phyloP scores from a whole-genome alignment of 2,113 vertebrate species.

The Camelus bactrianus region DNA sequence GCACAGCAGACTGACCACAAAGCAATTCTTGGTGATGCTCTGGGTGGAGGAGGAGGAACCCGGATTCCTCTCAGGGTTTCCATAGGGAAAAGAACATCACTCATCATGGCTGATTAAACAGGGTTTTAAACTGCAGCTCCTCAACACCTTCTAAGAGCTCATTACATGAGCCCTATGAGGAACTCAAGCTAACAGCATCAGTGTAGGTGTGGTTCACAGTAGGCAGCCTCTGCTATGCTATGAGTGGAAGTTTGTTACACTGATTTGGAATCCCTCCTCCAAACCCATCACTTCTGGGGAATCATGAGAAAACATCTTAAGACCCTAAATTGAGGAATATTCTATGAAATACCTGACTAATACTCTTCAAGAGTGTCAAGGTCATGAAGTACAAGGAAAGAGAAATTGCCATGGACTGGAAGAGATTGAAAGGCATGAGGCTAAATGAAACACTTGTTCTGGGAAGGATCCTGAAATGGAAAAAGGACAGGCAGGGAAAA shows the following conservation, averaged over 20 bases:
- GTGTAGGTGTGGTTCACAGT: accelerated
- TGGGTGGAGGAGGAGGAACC: slow-evolving; percentile 37
- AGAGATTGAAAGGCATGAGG: background rate
- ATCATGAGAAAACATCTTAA: background rate
- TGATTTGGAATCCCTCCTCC: background rate
- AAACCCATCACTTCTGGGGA: background rate
- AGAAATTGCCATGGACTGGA: background rate
- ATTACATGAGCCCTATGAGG: slow-evolving; percentile 61
- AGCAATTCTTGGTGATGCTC: background rate
- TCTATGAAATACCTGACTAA: background rate
- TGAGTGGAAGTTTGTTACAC: background rate
- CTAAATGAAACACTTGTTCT: no score
- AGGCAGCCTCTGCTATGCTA: background rate
- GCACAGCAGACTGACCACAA: slow-evolving; percentile 14
- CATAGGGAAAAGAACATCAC: background rate
- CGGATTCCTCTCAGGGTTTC: slow-evolving; percentile 22
- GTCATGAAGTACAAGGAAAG: background rate
- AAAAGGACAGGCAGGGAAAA: background rate
- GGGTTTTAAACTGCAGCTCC: slow-evolving; percentile 54
- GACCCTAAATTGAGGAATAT: background rate
- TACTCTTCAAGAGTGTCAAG: background rate
- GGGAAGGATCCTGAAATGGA: background rate
- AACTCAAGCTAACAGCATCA: background rate
- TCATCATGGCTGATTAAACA: slow-evolving; percentile 56
- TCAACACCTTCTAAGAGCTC: slow-evolving; percentile 62